Base-by-base conservation (phyloP, 2,888 invertebrate species). In the Tortrix viridana region DNA sequence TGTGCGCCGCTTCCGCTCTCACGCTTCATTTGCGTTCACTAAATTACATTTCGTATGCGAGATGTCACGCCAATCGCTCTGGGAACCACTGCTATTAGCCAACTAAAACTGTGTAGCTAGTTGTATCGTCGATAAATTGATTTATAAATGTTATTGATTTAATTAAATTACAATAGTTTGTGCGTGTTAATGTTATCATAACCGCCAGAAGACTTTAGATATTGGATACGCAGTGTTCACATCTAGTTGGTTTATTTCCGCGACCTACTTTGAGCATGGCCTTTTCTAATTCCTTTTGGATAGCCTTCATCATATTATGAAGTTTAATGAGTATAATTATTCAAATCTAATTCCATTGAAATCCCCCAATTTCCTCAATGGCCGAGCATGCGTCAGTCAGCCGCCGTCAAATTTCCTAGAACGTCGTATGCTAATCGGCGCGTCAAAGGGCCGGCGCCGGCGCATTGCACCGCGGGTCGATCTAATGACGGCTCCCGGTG, bases 1-100 rank as follows among this genome's bases (percentile, higher is more conserved):
- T 22, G 38, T 52, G 56, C 43, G 60, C 48, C 20, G 52, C 62
- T 44, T 62, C 62, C 62, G 62, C 56, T 62, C 62, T 46, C 62
- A 62, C 62, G 62, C 50, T 57, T 57, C 62, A 62, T 62, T 57
- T 62, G 62, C 62, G 62, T 62, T 62, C 62, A 52, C 56, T 54
- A 62, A 62, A 62, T 62, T 62, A 57, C 22, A 44, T 50, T 56
- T 57, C 56, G 49, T 52, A 62, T 62, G 56, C 56, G 26, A 49
- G 55, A 37, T 56, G 56, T 52, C 56, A 57, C 56, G 56, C 56
- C 20, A 52, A 47, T 44, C 16, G 1, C 3, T 3, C 41, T 49
- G 16, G 49, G 37, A 18, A 32, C 19, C 16, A 3, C 16, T 43
- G 43, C 43, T 2, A 18, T 41, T 14, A 41, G 16, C 41, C 16